Conservation (phyloP, 2,113 vertebrate genomes). For the Chaetodon auriga region DNA sequence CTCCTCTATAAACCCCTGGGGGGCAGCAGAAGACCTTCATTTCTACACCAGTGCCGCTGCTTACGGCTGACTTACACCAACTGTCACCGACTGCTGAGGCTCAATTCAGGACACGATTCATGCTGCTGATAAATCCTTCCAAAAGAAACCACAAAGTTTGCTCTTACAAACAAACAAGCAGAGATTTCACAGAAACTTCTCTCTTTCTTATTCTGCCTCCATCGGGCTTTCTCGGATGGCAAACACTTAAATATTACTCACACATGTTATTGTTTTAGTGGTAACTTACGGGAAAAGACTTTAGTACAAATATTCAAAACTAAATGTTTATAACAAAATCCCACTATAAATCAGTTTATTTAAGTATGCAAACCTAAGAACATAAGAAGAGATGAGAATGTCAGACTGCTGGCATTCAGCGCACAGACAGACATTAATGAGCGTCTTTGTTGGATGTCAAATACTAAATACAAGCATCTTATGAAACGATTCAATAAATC, state of each 20-base stretch:
- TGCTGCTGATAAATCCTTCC: conserved; percentile 53
- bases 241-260: not conserved
- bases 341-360: not conserved
- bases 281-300: not conserved
- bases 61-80: conserved; percentile 50
- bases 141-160: conserved; percentile 52
- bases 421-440: conserved; percentile 5
- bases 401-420: not conserved
- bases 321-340: not conserved
- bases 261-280: not conserved
- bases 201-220: not conserved
- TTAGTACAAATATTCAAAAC: not conserved
- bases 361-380: not conserved
- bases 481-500: not conserved
- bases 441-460: not conserved
- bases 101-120: conserved; percentile 48
- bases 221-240: not conserved
- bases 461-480: conserved; percentile 2
- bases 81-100: conserved; percentile 47
- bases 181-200: conserved; percentile 15
- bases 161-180: conserved; percentile 32
- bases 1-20: conserved; percentile 63
- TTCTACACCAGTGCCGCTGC: conserved; percentile 27
- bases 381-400: not conserved
- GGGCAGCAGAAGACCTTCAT: conserved; percentile 83